Conservation (phyloP, 23 tunicate genomes). For the Phallusia fumigata region DNA sequence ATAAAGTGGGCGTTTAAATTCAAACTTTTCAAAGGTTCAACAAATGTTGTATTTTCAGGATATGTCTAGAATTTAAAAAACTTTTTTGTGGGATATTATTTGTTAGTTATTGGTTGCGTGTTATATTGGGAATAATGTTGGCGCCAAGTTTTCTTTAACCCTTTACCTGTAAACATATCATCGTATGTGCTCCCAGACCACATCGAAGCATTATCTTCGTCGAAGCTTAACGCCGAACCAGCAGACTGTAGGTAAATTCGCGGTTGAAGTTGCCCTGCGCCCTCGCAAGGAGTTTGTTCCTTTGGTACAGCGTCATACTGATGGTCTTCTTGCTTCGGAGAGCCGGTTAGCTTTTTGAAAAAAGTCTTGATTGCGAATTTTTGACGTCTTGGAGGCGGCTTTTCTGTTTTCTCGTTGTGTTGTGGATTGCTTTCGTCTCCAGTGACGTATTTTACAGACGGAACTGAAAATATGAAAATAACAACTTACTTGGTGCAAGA, state of each 20-base stretch:
- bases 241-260: slow-evolving; percentile 26
- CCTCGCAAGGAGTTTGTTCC: neutral
- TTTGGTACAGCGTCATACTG: slow-evolving; percentile 29
- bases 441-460: slow-evolving; percentile 20
- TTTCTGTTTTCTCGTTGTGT: neutral
- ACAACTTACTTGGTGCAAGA: too few relatives aligned
- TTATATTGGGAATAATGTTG: too few relatives aligned
- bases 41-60: too few relatives aligned
- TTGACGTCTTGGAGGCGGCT: neutral
- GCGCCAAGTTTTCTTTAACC: too few relatives aligned
- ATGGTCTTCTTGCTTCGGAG: neutral
- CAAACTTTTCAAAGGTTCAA: too few relatives aligned
- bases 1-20: too few relatives aligned
- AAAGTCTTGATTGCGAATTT: slow-evolving; percentile 8
- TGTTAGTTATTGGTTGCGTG: too few relatives aligned
- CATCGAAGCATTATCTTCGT: slow-evolving; percentile 44
- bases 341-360: neutral
- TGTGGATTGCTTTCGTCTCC: neutral
- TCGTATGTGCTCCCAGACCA: slow-evolving; percentile 78
- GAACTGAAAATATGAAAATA: neutral
- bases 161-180: slow-evolving; percentile 42
- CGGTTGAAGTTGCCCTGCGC: neutral
- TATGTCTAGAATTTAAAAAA: too few relatives aligned
- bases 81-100: too few relatives aligned
- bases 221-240: slow-evolving; percentile 23